phyloP scores from a whole-genome alignment of 2,888 invertebrate species.

The Drosophila percnosoma region DNA sequence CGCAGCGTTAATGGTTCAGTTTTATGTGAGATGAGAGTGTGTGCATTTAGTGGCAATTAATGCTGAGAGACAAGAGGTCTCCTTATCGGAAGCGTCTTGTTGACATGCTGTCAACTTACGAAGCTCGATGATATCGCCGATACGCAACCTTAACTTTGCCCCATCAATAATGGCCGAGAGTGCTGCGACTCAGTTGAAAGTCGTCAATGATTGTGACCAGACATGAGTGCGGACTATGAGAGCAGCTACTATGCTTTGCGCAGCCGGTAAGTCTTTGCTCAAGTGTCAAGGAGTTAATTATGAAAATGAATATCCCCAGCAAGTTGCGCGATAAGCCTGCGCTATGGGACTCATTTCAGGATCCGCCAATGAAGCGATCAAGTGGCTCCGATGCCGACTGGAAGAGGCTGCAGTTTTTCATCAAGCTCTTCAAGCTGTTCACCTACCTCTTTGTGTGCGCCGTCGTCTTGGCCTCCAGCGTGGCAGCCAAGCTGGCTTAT shows the following conservation, averaged over 20 bases:
- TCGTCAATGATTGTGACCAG: slow-evolving; percentile 29
- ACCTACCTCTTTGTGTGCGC: slow-evolving; percentile 89
- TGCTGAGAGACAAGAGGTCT: slow-evolving; percentile 13
- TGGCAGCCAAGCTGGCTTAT: slow-evolving; percentile 90
- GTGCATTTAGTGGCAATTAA: slow-evolving; percentile 32
- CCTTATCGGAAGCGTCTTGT: slow-evolving; percentile 55
- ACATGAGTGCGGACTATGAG: slow-evolving; percentile 74
- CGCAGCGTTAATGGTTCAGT: slow-evolving; percentile 12
- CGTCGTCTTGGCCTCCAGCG: slow-evolving; percentile 88
- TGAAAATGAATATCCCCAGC: slow-evolving; percentile 32
- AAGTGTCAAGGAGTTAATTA: neutral
- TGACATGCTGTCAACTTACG: slow-evolving; percentile 71
- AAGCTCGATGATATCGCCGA: slow-evolving; percentile 49
- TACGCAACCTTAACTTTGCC: slow-evolving; percentile 44
- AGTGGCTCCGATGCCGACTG: slow-evolving; percentile 89
- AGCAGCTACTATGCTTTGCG: slow-evolving; percentile 58
- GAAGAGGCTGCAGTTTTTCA: slow-evolving; percentile 87
- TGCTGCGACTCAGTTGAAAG: slow-evolving; percentile 55
- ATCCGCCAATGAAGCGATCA: slow-evolving; percentile 88
- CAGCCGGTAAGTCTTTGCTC: slow-evolving; percentile 47
- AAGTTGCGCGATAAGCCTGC: slow-evolving; percentile 82
- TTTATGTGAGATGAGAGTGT: neutral
- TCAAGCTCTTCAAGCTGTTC: slow-evolving; percentile 88
- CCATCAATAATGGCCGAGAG: slow-evolving; percentile 37
- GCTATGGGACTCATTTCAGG: slow-evolving; percentile 93